phyloP scores from a whole-genome alignment of 2,888 invertebrate genomes.

The Oxystoma pomonae region DNA sequence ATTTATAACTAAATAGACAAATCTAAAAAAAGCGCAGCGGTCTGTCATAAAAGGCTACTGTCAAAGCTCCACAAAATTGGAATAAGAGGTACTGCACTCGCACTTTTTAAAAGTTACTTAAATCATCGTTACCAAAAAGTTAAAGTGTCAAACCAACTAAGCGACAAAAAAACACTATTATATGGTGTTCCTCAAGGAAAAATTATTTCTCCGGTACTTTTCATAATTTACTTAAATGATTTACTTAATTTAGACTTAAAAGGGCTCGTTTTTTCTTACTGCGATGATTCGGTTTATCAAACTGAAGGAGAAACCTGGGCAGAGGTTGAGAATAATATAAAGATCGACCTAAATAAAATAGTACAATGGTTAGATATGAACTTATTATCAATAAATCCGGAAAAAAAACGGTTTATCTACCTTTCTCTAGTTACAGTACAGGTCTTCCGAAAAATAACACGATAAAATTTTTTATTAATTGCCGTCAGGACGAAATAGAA shows the following conservation, averaged over 20 bases:
- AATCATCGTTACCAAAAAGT: neutral
- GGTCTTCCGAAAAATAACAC: neutral
- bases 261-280: neutral
- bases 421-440: neutral
- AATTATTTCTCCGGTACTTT: neutral
- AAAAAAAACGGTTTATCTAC: neutral
- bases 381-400: neutral
- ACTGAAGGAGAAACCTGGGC: neutral
- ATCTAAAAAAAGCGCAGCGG: no score
- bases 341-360: neutral
- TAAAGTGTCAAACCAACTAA: neutral
- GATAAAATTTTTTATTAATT: neutral
- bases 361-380: neutral
- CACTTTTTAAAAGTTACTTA: neutral
- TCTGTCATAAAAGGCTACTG: no score
- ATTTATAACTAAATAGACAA: neutral
- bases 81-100: neutral
- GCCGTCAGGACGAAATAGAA: neutral
- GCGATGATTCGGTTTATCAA: neutral
- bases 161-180: neutral
- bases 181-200: neutral
- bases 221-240: neutral
- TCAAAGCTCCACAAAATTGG: no score
- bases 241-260: neutral
- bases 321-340: neutral